Conservation (phyloP, 2,888 invertebrate genomes). For the Agrochola lota region DNA sequence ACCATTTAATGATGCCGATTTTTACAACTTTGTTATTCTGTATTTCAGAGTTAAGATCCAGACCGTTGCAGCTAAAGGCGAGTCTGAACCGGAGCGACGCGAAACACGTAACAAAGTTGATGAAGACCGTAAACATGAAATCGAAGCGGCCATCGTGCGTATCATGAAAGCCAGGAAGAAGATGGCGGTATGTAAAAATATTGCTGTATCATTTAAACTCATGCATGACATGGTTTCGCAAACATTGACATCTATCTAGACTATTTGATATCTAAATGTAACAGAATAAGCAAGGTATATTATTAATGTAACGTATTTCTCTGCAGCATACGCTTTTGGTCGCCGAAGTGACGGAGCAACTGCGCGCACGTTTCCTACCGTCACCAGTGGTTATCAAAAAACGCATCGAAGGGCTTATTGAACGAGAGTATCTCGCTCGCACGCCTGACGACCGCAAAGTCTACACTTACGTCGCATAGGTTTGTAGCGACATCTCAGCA, state of each 20-base stretch:
- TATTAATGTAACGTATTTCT: constrained; percentile 5
- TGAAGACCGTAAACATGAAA: constrained; percentile 99
- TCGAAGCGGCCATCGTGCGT: constrained; percentile 99
- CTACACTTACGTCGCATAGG: constrained; percentile 98
- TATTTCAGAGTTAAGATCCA: constrained; percentile 96
- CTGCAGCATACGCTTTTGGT: constrained; percentile 97
- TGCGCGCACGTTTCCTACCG: constrained; percentile 99
- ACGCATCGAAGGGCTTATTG: constrained; percentile 99
- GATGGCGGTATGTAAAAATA: constrained; percentile 92
- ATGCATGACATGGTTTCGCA: constrained; percentile 15
- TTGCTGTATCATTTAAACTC: background rate
- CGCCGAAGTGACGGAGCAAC: constrained; percentile 99
- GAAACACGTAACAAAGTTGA: constrained; percentile 99
- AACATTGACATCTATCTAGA: background rate
- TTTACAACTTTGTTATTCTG: background rate
- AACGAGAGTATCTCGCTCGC: constrained; percentile 99
- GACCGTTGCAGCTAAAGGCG: constrained; percentile 98
- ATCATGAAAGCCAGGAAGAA: constrained; percentile 99
- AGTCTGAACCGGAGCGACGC: constrained; percentile 99
- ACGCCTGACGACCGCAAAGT: constrained; percentile 99
- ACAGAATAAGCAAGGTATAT: background rate
- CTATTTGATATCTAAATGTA: background rate
- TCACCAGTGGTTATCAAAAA: constrained; percentile 99
- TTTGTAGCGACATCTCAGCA: constrained; percentile 70
- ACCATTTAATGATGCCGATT: background rate